A percentile compares a stretch with the other conserved stretches of the same genome.
Conservation (phyloP, 2,797 vertebrate genomes). For the Decapterus maruadsi region DNA sequence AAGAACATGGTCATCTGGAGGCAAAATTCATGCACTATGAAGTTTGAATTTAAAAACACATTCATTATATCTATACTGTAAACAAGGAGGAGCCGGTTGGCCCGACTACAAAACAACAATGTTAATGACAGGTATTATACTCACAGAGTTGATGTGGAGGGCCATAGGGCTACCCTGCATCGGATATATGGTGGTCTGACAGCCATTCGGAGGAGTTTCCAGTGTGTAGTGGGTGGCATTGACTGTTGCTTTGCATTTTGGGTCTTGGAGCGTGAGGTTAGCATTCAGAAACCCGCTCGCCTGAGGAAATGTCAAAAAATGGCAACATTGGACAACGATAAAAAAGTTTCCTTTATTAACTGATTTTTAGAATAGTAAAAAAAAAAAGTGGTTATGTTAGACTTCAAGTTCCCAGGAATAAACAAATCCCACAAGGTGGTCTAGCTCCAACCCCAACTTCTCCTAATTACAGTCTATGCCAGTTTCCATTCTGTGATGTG, state of each 20-base stretch:
- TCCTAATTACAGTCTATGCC: conserved; percentile 72
- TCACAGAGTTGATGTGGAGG: conserved; percentile 94
- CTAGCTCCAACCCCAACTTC: conserved; percentile 58
- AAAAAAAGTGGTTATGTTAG: conserved; percentile 33
- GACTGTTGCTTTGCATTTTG: conserved; percentile 90
- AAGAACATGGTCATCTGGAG: not conserved
- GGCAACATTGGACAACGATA: conserved; percentile 49
- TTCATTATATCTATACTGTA: not conserved
- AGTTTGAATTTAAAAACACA: not conserved
- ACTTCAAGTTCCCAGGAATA: conserved; percentile 69
- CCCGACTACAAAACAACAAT: not conserved
- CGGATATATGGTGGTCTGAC: conserved; percentile 84
- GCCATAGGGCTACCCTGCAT: conserved; percentile 75
- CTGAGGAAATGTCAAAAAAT: conserved; percentile 77
- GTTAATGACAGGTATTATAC: conserved; percentile 72
- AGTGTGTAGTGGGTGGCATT: conserved; percentile 96
- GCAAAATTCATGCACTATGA: fast-evolving
- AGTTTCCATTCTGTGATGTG: conserved; percentile 82
- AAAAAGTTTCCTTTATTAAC: conserved; percentile 53
- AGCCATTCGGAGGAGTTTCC: conserved; percentile 90
- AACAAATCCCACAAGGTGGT: conserved; percentile 77
- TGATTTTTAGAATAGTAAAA: conserved; percentile 53
- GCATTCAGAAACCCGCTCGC: conserved; percentile 86
- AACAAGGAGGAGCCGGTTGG: not conserved
- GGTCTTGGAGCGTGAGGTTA: conserved; percentile 93